phyloP scores from a whole-genome alignment of 2,888 invertebrate genomes.

The Cephus rjabovi region DNA sequence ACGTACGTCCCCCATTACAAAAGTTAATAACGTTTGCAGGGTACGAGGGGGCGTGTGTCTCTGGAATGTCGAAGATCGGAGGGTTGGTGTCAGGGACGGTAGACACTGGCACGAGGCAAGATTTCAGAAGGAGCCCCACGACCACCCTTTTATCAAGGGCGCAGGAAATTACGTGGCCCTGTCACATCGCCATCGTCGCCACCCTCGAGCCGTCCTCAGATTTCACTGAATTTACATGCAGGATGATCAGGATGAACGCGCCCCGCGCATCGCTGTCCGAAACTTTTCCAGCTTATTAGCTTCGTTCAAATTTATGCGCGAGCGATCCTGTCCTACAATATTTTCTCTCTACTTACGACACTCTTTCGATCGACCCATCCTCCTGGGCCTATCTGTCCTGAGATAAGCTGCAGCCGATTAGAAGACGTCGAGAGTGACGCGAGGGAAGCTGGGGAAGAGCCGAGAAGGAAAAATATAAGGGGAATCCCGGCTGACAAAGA shows the following conservation, averaged over 20 bases:
- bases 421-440: background rate
- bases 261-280: too few relatives aligned
- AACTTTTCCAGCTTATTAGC: too few relatives aligned
- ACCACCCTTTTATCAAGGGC: background rate
- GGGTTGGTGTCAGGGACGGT: background rate
- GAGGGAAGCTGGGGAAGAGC: background rate
- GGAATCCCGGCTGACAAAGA: background rate
- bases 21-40: background rate
- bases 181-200: too few relatives aligned
- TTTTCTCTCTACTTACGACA: background rate
- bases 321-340: too few relatives aligned
- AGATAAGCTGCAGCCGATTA: too few relatives aligned
- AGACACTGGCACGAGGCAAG: background rate
- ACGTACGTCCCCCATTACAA: background rate
- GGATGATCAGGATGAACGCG: too few relatives aligned
- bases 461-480: background rate
- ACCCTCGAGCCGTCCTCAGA: too few relatives aligned
- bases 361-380: too few relatives aligned
- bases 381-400: too few relatives aligned
- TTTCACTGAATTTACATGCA: too few relatives aligned
- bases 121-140: background rate
- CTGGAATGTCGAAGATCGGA: background rate
- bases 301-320: too few relatives aligned
- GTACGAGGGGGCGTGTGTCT: background rate
- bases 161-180: too few relatives aligned